These are phyloP conservation scores for Eubucco bourcierii DNA, from an alignment of 2,113 vertebrate species.

Conservation along the genomic window DNA sequence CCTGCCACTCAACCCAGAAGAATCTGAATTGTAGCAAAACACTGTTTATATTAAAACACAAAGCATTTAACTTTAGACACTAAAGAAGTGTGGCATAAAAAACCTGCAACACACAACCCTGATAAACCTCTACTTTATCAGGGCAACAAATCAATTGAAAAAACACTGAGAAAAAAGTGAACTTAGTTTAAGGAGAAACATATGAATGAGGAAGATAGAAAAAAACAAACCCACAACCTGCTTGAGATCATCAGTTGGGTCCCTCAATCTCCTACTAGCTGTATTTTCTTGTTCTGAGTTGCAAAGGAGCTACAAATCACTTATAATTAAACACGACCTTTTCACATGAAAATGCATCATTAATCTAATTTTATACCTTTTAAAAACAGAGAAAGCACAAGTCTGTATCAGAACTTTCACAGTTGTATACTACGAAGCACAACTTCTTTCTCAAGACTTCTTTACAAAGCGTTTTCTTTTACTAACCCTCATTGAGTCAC, in stretches of 20 bases:
- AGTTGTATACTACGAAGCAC: not conserved
- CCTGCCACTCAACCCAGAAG: not conserved
- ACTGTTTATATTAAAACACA: not conserved
- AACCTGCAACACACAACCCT: not conserved
- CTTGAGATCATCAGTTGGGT: too few species aligned
- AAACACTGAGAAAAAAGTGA: not conserved
- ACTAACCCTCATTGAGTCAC: not conserved
- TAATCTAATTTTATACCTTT: not conserved
- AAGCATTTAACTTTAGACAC: not conserved
- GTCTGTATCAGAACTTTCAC: not conserved
- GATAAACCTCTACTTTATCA: not conserved
- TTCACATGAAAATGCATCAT: not conserved
- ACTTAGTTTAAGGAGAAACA: not conserved
- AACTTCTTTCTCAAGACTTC: not conserved
- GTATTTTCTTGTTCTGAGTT: not conserved
- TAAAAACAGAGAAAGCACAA: not conserved
- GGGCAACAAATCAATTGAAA: not conserved
- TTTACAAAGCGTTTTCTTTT: not conserved
- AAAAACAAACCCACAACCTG: not conserved
- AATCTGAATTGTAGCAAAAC: not conserved
- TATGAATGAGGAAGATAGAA: not conserved
- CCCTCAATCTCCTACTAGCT: not conserved
- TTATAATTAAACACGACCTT: not conserved
- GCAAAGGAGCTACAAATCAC: not conserved
- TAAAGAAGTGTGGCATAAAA: not conserved